phyloP scores from a whole-genome alignment of 2,113 vertebrate species.

The Neolamprologus variostigma region DNA sequence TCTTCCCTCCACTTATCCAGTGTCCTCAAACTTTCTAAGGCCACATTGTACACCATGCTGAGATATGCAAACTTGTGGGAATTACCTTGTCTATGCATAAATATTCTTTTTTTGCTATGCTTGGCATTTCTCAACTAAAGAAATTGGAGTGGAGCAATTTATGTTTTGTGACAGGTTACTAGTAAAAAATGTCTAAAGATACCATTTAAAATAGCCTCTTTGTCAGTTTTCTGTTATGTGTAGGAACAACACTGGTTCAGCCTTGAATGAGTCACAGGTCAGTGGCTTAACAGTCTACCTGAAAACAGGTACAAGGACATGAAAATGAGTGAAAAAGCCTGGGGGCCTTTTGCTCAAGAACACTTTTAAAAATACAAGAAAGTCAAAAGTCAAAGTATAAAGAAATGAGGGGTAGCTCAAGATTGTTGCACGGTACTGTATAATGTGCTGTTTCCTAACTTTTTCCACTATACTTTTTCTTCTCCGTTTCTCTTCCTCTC shows the following conservation, averaged over 20 bases:
- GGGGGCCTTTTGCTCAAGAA: background rate
- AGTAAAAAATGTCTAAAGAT: background rate
- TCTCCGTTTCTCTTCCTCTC: background rate
- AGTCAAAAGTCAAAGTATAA: background rate
- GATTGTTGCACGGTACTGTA: background rate
- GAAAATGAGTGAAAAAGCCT: background rate
- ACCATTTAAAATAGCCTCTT: background rate
- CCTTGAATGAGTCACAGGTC: background rate
- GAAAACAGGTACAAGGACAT: background rate
- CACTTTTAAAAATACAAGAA: background rate
- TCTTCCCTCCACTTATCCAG: background rate
- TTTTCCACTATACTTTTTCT: constrained; percentile 10
- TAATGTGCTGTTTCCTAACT: constrained; percentile 7
- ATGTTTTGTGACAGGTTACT: background rate
- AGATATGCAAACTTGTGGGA: background rate
- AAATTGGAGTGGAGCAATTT: background rate
- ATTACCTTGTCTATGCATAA: background rate
- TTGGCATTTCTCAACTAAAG: background rate
- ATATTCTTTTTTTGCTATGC: background rate
- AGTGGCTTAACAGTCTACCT: background rate
- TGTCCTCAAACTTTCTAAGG: background rate
- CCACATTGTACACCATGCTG: background rate
- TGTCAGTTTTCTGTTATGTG: background rate
- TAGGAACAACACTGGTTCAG: background rate
- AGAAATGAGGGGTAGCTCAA: background rate